A percentile compares a stretch with the other conserved stretches of the same genome.
phyloP scores from a whole-genome alignment of 2,113 vertebrate genomes.

The Brachypodius melanocephalos region DNA sequence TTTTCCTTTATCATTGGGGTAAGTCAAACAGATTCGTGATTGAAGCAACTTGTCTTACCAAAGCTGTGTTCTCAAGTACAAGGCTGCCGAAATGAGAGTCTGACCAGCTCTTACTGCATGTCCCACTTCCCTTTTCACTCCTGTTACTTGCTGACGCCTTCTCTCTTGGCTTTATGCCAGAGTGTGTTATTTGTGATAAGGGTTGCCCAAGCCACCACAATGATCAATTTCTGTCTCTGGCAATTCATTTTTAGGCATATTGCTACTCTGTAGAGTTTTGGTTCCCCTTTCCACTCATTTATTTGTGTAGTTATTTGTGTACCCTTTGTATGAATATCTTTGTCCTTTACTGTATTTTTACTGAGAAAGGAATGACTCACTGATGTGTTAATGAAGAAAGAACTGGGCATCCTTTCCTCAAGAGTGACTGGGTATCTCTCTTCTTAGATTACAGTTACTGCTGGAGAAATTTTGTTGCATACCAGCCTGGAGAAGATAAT shows the following conservation, averaged over 20 bases:
- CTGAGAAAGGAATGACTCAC: not conserved
- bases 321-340: not conserved
- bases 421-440: not conserved
- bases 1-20: not conserved
- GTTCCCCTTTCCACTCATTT: slow-evolving; percentile 24
- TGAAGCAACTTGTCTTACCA: not conserved
- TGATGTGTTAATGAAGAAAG: not conserved
- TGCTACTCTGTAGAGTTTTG: not conserved
- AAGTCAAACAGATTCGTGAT: not conserved
- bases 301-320: not conserved
- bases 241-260: not conserved
- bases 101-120: not conserved
- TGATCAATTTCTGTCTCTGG: not conserved
- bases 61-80: not conserved
- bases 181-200: not conserved
- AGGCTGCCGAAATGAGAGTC: not conserved
- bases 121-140: not conserved
- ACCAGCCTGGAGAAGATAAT: not conserved
- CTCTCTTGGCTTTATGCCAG: not conserved
- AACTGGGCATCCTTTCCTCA: not conserved
- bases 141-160: not conserved
- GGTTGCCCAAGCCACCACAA: not conserved
- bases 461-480: slow-evolving; percentile 65
- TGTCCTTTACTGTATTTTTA: not conserved
- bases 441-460: slow-evolving; percentile 58